These are phyloP conservation scores for Drosophila recens DNA, from an alignment of 2,888 invertebrate species.

Conservation along the genomic window DNA sequence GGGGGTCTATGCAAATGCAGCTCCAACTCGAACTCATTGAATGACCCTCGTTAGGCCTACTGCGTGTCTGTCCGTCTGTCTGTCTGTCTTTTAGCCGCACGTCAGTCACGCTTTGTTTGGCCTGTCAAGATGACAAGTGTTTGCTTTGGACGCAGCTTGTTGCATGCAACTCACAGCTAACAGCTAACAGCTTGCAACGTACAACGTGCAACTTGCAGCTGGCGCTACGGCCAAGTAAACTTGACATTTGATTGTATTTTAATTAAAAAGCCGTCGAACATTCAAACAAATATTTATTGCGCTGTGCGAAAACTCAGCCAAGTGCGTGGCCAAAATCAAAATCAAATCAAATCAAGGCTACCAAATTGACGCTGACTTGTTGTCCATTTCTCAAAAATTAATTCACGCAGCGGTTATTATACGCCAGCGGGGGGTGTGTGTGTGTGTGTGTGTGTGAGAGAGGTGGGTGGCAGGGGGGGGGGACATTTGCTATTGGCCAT, in stretches of 20 bases:
- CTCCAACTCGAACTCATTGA: conserved; percentile 68
- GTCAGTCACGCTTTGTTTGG: conserved; percentile 82
- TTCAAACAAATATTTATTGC: conserved; percentile 64
- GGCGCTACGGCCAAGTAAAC: conserved; percentile 74
- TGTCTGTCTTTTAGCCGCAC: conserved; percentile 23
- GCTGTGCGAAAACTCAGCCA: conserved; percentile 53
- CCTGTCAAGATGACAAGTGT: conserved; percentile 82
- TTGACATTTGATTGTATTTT: conserved; percentile 82
- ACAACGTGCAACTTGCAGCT: conserved; percentile 55
- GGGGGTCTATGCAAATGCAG: conserved; percentile 74
- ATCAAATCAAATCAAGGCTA: conserved; percentile 26
- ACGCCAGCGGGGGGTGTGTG: conserved; percentile 21
- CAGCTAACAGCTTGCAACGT: conserved; percentile 25
- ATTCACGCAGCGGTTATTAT: conserved; percentile 76
- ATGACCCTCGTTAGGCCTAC: conserved; percentile 78
- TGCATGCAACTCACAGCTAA: conserved; percentile 34
- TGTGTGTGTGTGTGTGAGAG: conserved; percentile 1
- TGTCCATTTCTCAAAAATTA: conserved; percentile 69
- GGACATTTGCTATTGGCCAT: conserved; percentile 35
- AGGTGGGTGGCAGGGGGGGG: conserved; percentile 23
- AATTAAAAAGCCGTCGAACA: conserved; percentile 73
- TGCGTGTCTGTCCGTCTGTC: conserved; percentile 39
- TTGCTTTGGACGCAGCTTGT: conserved; percentile 61
- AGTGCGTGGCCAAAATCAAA: conserved; percentile 64
- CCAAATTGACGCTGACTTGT: conserved; percentile 46